phyloP scores from a whole-genome alignment of 2,797 vertebrate genomes.

The Anolis apletophallus region DNA sequence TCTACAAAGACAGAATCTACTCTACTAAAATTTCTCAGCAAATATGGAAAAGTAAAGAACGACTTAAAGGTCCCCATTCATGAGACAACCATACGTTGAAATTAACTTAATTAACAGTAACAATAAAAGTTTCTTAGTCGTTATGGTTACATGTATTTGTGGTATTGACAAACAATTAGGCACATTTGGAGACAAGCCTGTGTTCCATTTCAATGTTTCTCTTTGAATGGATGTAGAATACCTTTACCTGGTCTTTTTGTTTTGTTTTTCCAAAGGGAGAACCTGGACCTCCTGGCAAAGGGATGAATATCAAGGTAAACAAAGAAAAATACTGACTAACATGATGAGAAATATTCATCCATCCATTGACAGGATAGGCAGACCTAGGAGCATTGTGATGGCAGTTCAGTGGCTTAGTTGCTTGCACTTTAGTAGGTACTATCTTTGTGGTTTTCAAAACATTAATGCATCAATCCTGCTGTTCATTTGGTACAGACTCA shows the following conservation, averaged over 20 bases:
- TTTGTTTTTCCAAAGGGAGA: constrained; percentile 77
- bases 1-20: too few species aligned
- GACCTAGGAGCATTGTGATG: neutral
- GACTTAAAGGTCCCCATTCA: too few species aligned
- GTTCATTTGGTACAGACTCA: too few species aligned
- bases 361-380: neutral
- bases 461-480: too few species aligned
- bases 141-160: too few species aligned
- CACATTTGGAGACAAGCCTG: neutral
- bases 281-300: constrained; percentile 78
- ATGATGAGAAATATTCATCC: neutral
- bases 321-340: neutral
- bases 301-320: constrained; percentile 85
- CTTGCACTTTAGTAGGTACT: neutral
- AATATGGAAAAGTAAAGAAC: too few species aligned
- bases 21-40: too few species aligned
- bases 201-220: neutral
- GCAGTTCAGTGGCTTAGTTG: too few species aligned
- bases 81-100: too few species aligned
- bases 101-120: too few species aligned
- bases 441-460: neutral
- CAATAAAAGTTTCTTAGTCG: too few species aligned
- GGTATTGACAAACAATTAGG: too few species aligned
- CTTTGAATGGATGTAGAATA: neutral
- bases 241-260: neutral